A percentile compares a stretch with the other conserved stretches of the same genome.
phyloP scores from a whole-genome alignment of 2,888 invertebrate genomes.

The Drosophila yooni region DNA sequence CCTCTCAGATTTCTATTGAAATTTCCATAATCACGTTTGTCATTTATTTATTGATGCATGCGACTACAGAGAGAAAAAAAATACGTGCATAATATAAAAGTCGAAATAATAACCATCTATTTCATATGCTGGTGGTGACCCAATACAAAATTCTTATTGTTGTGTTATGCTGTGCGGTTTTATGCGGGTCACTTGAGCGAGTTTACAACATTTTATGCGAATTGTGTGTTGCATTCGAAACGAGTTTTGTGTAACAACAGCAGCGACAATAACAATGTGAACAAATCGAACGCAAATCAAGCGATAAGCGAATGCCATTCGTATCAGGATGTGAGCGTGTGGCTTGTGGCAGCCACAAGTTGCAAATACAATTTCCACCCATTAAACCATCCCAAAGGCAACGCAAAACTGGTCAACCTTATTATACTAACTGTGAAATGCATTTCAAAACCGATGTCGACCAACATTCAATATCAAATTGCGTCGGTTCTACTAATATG shows the following conservation, averaged over 20 bases:
- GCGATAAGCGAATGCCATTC: constrained; percentile 28
- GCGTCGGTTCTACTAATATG: background rate
- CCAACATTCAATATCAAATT: constrained; percentile 13
- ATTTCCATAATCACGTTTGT: constrained; percentile 79
- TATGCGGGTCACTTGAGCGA: constrained; percentile 67
- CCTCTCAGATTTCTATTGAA: constrained; percentile 64
- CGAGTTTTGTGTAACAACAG: constrained; percentile 32
- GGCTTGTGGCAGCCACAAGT: constrained; percentile 45
- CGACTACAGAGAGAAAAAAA: constrained; percentile 18
- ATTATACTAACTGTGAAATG: constrained; percentile 28
- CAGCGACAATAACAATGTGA: constrained; percentile 21
- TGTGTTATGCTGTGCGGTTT: constrained; percentile 30
- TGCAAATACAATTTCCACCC: constrained; percentile 33
- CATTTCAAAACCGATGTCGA: constrained; percentile 7
- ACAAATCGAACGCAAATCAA: constrained; percentile 43
- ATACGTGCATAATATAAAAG: background rate
- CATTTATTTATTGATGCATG: constrained; percentile 79
- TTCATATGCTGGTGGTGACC: constrained; percentile 30
- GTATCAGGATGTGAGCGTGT: constrained; percentile 2
- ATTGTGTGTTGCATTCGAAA: constrained; percentile 70
- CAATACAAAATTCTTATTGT: constrained; percentile 13
- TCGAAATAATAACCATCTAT: constrained; percentile 39
- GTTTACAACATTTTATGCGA: constrained; percentile 73
- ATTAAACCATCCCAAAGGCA: constrained; percentile 15
- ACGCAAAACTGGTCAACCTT: constrained; percentile 1